phyloP scores from a whole-genome alignment of 2,113 vertebrate species.

The Hippolais icterina region DNA sequence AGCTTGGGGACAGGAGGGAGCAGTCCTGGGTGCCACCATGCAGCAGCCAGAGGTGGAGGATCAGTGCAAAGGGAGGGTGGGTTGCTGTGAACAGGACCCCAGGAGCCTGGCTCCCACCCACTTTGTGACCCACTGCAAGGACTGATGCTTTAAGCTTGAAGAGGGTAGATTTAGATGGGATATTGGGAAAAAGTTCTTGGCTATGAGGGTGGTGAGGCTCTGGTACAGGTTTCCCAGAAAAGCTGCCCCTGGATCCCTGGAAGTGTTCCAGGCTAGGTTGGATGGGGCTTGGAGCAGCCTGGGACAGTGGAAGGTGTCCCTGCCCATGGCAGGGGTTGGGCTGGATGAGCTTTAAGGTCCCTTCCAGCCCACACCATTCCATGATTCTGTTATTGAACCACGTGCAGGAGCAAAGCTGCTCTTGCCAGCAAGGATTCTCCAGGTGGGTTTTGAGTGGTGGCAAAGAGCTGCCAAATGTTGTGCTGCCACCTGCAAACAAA shows the following conservation, averaged over 20 bases:
- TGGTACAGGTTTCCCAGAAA: neutral
- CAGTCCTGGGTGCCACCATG: neutral
- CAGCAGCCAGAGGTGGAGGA: neutral
- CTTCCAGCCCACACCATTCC: neutral
- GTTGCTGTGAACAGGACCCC: neutral
- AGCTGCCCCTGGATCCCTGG: neutral
- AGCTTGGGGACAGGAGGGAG: fast-evolving
- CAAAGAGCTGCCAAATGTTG: neutral
- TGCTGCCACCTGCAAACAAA: neutral
- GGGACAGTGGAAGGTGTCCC: neutral
- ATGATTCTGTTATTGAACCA: neutral
- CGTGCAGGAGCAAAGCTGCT: neutral
- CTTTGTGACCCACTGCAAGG: neutral
- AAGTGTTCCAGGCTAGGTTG: fast-evolving
- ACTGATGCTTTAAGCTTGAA: neutral
- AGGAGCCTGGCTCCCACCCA: neutral
- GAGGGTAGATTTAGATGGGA: neutral
- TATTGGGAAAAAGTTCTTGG: neutral
- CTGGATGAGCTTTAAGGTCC: neutral
- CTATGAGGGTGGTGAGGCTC: neutral
- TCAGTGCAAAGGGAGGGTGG: neutral
- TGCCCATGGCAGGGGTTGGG: no score
- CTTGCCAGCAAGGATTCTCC: neutral
- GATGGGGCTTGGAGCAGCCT: fast-evolving
- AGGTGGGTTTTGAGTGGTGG: neutral